Base-by-base conservation (phyloP, 2,113 vertebrate genomes). In the Syrrhaptes paradoxus region DNA sequence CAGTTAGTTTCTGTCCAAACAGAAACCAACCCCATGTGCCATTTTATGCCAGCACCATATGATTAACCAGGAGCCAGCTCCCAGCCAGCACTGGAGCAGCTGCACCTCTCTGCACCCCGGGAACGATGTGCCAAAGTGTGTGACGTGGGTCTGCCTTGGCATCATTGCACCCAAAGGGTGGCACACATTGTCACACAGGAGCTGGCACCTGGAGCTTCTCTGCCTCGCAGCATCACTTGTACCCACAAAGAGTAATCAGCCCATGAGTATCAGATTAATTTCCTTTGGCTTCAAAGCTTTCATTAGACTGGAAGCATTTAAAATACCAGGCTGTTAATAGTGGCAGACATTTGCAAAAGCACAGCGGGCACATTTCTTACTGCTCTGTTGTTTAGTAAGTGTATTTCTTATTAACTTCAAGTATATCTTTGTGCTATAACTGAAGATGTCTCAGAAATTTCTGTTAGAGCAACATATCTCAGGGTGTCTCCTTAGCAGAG, bases 101-200 rank as follows among this genome's bases (percentile, higher is more conserved):
- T 54, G 36, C 48, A 31, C 28, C 15, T 59, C n/a, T 8, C 20
- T n/a, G 46, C 3, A 0, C 28, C 48, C 57, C 17, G 9, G 51
- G 46, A 89, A 63, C 1, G 3, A 43, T 43, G 24, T 77, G 41
- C 54, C 10, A 25, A 62, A 36, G 15, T 52, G 22, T 83, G 59
- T 45, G 68, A 16, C 0, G 1, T 32, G 24, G 26, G 41, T 68
- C 32, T 72, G 20, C 45, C 38, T 63, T 0, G 0, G 16, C 36
- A 38, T 25, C 43, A 46, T 62, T 51, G 17, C 9, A 18, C 36
- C 36, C 19, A 41, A 57, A 52, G 17, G 7, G 16, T 3, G 55
- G 29, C 20, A 51, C 18, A 24, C 5, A 15, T 13, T 70, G 46
- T 49, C 68, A 54, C n/a, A 71, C 63, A 59, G 46, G 72, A 77